Evolutionary conservation across 2,888 invertebrate genomes (phyloP).

Genomic region (Harmothoe impar): DNA sequence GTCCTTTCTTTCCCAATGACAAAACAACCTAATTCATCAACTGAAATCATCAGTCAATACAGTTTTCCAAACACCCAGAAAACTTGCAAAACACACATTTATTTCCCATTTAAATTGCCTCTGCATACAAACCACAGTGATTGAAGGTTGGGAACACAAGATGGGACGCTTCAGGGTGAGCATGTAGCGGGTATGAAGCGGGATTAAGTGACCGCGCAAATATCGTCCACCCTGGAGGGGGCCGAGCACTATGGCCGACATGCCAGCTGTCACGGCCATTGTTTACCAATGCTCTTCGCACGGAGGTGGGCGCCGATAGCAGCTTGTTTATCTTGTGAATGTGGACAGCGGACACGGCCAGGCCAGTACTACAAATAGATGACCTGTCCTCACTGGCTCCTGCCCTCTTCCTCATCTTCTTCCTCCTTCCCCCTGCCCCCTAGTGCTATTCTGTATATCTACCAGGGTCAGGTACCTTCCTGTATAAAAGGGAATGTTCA

Average conservation of each 20-base stretch:
- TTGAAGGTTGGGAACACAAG: background rate
- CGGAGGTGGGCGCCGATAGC: background rate
- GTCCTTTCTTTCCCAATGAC: too few species aligned
- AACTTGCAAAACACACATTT: too few species aligned
- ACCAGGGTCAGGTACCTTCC: too few species aligned
- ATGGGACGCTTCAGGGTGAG: background rate
- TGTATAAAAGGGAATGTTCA: too few species aligned
- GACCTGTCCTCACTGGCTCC: slow-evolving; percentile 6
- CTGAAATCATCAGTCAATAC: too few species aligned
- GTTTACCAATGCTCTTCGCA: slow-evolving; percentile 18
- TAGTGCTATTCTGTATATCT: too few species aligned
- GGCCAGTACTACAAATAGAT: slow-evolving; percentile 7
- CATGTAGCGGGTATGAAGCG: background rate
- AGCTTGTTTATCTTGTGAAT: slow-evolving; percentile 26
- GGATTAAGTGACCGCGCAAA: background rate
- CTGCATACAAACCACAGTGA: too few species aligned
- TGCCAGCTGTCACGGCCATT: background rate
- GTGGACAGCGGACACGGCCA: background rate
- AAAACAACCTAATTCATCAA: too few species aligned
- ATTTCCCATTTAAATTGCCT: too few species aligned
- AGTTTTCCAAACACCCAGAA: too few species aligned
- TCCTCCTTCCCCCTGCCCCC: background rate
- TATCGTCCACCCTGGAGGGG: background rate
- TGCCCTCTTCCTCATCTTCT: background rate
- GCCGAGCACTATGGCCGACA: background rate